Percentiles rank a stretch among this genome's conserved stretches.
These are phyloP conservation scores for Danio choprae DNA, from an alignment of 2,797 vertebrate species.

Conservation along the genomic window DNA sequence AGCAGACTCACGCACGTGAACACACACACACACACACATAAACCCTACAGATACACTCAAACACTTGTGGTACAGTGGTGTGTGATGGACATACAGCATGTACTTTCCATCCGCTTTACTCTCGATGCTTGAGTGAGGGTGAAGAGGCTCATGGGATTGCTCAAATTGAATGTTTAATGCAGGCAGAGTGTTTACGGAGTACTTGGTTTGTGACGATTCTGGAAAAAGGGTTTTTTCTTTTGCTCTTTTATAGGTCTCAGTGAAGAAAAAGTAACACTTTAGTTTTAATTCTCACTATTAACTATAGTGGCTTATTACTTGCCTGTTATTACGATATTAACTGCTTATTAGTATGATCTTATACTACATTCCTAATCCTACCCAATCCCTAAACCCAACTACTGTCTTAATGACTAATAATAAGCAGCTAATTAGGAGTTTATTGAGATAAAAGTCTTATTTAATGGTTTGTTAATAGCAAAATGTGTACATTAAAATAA, in stretches of 20 bases:
- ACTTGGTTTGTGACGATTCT: conserved; percentile 14
- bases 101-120: conserved; percentile 28
- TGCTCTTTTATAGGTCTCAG: neutral
- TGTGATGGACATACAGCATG: conserved; percentile 32
- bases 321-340: no score
- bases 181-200: conserved; percentile 10
- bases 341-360: no score
- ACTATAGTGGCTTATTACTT: no score
- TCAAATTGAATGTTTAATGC: conserved; percentile 53
- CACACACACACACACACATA: conserved; percentile 32
- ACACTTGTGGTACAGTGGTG: neutral
- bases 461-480: no score
- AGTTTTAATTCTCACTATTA: no score
- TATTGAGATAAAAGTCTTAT: no score
- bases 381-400: no score
- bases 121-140: conserved; percentile 38
- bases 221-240: neutral
- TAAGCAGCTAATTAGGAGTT: no score
- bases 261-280: no score
- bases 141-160: conserved; percentile 33
- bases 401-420: no score
- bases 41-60: neutral
- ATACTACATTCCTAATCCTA: no score
- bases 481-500: no score
- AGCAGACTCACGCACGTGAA: conserved; percentile 46